phyloP scores from a whole-genome alignment of 2,113 vertebrate species.

The Ahaetulla prasina region DNA sequence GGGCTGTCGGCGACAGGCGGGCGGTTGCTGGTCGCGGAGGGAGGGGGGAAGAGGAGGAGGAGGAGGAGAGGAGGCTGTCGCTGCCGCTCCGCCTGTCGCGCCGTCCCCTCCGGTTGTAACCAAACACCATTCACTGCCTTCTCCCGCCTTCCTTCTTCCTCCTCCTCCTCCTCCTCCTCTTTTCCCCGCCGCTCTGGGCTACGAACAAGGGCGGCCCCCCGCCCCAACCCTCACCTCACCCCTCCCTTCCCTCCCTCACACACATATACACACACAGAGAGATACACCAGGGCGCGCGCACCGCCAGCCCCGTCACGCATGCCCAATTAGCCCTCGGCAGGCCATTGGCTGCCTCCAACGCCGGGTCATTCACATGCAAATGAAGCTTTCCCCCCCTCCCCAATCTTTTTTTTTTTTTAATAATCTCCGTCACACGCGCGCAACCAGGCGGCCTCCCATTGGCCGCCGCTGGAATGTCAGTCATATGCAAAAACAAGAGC shows the following conservation, averaged over 20 bases:
- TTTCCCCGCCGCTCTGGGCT: conserved; percentile 35
- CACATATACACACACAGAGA: not conserved
- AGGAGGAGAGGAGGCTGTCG: not conserved
- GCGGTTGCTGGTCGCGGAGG: not conserved
- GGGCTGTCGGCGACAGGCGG: conserved; percentile 45
- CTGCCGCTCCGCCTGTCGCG: not conserved
- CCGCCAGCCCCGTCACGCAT: conserved; percentile 45
- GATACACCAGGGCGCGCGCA: too few species aligned
- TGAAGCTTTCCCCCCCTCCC: conserved; percentile 17
- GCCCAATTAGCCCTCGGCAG: conserved; percentile 53
- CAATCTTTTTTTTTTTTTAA: not conserved
- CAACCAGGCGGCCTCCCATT: not conserved
- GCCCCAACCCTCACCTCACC: conserved; percentile 30
- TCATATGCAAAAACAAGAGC: conserved; percentile 2
- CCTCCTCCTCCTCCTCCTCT: conserved; percentile 1
- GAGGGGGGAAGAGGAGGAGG: too few species aligned
- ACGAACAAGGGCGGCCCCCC: conserved; percentile 48
- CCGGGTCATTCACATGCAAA: conserved; percentile 69
- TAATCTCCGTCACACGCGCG: conserved; percentile 36
- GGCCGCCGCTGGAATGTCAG: conserved; percentile 15
- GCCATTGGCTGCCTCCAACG: conserved; percentile 53
- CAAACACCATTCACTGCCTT: conserved; percentile 12
- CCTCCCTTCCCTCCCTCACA: not conserved
- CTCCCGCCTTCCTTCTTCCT: not conserved
- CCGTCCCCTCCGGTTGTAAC: conserved; percentile 22